Evolutionary conservation across 2,888 invertebrate species (phyloP).

Genomic region (Trissolcus japonicus): DNA sequence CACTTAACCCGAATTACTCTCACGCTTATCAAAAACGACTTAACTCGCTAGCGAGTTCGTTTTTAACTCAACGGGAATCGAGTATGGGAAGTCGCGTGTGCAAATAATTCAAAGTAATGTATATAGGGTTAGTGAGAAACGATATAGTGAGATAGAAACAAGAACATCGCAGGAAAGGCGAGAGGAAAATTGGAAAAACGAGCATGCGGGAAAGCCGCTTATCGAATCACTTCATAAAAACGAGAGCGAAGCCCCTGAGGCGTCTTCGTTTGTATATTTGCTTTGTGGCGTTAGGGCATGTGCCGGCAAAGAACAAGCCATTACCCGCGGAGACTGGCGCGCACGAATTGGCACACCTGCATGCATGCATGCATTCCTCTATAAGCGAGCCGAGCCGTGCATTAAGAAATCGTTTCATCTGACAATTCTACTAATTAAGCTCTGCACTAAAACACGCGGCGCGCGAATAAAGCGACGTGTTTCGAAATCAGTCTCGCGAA

Average conservation of each 20-base stretch:
- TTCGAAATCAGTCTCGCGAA: conserved; percentile 26
- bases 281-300: conserved; percentile 40
- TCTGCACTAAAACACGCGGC: conserved; percentile 26
- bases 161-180: conserved; percentile 23
- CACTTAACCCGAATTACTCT: conserved; percentile 11
- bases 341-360: conserved; percentile 51
- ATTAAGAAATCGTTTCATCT: conserved; percentile 49
- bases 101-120: neutral
- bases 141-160: conserved; percentile 24
- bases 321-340: conserved; percentile 56
- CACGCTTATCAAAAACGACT: conserved; percentile 9
- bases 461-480: conserved; percentile 30
- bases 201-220: conserved; percentile 43
- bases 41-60: conserved; percentile 16
- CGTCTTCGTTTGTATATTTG: conserved; percentile 38
- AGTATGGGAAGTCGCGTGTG: conserved; percentile 9
- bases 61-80: conserved; percentile 14
- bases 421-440: conserved; percentile 47
- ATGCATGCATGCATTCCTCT: conserved; percentile 36
- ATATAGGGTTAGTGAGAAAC: conserved; percentile 24
- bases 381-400: conserved; percentile 21
- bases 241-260: conserved; percentile 49
- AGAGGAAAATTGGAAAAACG: conserved; percentile 35
- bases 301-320: conserved; percentile 53
- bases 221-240: conserved; percentile 48